Evolutionary conservation across 2,797 vertebrate species (phyloP), one percentile per base, ranked within the genome.

Genomic region (Anomalospiza imberbis): DNA sequence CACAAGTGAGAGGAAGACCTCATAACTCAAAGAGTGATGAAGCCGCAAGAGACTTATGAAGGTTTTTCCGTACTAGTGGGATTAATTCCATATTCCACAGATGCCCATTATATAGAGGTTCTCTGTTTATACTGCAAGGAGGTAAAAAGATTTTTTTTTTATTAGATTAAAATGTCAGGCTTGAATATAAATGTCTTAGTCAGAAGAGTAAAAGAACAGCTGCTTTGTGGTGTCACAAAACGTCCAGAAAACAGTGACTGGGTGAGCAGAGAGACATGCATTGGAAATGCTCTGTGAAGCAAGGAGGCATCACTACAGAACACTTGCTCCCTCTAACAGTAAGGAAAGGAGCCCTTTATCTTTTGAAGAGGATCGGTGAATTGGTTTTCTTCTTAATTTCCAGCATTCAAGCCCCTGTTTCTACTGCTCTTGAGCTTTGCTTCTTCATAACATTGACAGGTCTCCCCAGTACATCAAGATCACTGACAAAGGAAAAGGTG

Each of bases 11-110:
- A 97, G 95, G 97, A 97, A 97, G 97, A 97, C 96, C 95, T 97
- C 97, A 97, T 97, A 97, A 97, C 60, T 97, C 97, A 97, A 94
- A 95, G 89, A 96, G 95, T 97, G 97, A 97, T 97, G 97, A 97
- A 97, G 96, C 95, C 95, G 47, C 97, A 97, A 96, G 97, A 97
- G 95, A 97, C 95, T 97, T 97, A 95, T 97, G 97, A 95, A 97
- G 93, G 94, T 97, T 97, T 96, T 97, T 97, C 97, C 95, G 53
- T 95, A 96, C 94, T 96, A 94, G 96, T 94, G 96, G 97, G 95
- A 97, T 97, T 97, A 97, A 97, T 97, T 97, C 94, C 96, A 96
- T 97, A 97, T 93, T 97, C 96, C 96, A 97, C 97, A 97, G 96
- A 97, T 97, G 95, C 94, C 95, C 94, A 96, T 97, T 97, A 97